Percentiles rank a stretch among this genome's conserved stretches.
phyloP scores from a whole-genome alignment of 2,888 invertebrate genomes.

The Nymphalis polychloros region DNA sequence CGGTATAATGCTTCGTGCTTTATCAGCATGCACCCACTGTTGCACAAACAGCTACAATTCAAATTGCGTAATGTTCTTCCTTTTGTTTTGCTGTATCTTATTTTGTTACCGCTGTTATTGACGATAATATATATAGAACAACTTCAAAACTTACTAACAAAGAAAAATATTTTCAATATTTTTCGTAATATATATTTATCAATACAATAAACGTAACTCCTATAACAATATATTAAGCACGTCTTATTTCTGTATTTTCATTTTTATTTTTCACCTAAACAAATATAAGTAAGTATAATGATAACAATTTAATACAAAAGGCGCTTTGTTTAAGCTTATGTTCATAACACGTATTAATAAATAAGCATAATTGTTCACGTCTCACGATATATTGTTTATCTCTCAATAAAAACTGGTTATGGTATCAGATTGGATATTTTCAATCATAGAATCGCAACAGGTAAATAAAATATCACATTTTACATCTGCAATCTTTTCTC shows the following conservation, averaged over 20 bases:
- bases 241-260: neutral
- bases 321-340: neutral
- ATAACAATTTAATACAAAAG: neutral
- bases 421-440: neutral
- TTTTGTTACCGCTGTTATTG: neutral
- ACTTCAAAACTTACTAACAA: too few relatives aligned
- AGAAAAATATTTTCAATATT: too few relatives aligned
- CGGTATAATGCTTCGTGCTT: conserved; percentile 28
- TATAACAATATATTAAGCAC: too few relatives aligned
- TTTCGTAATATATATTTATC: too few relatives aligned
- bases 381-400: neutral
- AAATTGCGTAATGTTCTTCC: conserved; percentile 29
- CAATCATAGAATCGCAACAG: neutral
- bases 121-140: too few relatives aligned
- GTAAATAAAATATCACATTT: neutral
- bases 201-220: too few relatives aligned
- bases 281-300: neutral
- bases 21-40: conserved; percentile 31
- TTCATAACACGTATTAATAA: neutral
- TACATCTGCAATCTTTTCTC: neutral
- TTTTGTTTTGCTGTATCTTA: conserved; percentile 28
- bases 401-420: neutral
- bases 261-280: neutral
- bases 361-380: too few relatives aligned
- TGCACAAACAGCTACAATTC: conserved; percentile 30